Evolutionary conservation across 2,888 invertebrate species (phyloP).

Genomic region (Keiferia lycopersicella): DNA sequence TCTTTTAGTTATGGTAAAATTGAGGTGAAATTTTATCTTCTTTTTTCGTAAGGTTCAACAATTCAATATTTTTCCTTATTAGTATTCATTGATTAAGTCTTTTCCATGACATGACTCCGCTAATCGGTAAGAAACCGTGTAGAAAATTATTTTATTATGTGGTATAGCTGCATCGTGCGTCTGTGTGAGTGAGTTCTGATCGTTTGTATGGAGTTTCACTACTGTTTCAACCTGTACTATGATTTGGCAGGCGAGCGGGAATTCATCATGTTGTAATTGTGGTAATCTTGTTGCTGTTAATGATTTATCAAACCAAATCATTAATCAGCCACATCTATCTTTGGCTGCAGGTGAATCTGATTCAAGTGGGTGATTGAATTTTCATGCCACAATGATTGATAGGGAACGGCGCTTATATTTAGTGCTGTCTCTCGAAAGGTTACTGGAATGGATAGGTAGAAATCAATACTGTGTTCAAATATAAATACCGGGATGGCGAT

Average conservation of each 20-base stretch:
- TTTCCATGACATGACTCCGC: too few relatives aligned
- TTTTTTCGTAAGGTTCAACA: too few relatives aligned
- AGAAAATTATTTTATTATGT: too few relatives aligned
- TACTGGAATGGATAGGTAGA: neutral
- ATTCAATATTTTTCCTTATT: too few relatives aligned
- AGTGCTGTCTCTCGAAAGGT: neutral
- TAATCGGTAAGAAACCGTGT: too few relatives aligned
- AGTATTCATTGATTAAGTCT: too few relatives aligned
- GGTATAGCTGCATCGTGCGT: too few relatives aligned
- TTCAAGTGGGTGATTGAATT: constrained; percentile 4
- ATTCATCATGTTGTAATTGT: constrained; percentile 20
- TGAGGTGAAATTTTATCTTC: too few relatives aligned
- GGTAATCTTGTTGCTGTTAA: constrained; percentile 12
- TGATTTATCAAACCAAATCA: constrained; percentile 18
- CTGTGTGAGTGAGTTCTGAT: neutral
- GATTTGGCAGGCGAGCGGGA: constrained; percentile 1
- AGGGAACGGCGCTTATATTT: constrained; percentile 1
- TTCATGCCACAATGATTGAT: constrained; percentile 6
- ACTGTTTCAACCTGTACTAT: neutral
- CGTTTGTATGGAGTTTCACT: neutral
- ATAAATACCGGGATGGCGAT: neutral
- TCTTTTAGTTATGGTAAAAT: too few relatives aligned
- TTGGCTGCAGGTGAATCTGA: constrained; percentile 8
- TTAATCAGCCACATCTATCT: constrained; percentile 1
- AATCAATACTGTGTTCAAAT: neutral